Evolutionary conservation across 1,140 invertebrate genomes (phyloP), one percentile per base, ranked within the genome.

Genomic region (Meloidogyne floridensis): DNA sequence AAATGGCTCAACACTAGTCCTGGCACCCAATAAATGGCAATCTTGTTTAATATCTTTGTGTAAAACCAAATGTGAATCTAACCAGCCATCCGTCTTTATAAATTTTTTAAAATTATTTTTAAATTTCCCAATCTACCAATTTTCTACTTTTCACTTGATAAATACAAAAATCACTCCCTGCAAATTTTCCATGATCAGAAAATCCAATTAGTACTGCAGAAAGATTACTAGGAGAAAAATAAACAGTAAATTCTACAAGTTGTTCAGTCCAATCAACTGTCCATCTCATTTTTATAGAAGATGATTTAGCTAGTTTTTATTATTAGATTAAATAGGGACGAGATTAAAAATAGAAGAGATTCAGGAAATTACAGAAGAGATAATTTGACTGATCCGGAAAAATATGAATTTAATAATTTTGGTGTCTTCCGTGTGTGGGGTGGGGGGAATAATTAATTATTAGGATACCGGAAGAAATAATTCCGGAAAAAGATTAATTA

Each of bases 191-290:
- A 84, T 95, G 93, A 88, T 96, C 93, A 0, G 96, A 98, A 91
- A 98, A 98, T 54, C 96, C 96, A 75, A 97, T 87, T 3, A 94
- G 94, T 83, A 96, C 93, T 94, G 94, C 96, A 3, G 32, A 70
- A 84, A 80, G 56, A 85, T 86, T 53, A 15, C 72, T 76, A 11
- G 77, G 59, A n/a, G 56, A 47, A 85, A 15, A 13, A 42, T 54
- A 18, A 88, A 76, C 56, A 47, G 69, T 72, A 86, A 86, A 20
- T 87, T 10, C 59, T 42, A 88, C 73, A 43, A 42, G 20, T 76
- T 88, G 87, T n/a, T 70, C 65, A 8, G 11, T 20, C 85, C 86
- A 86, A 42, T 86, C 70, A n/a, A 86, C 84, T 9, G 76, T 76
- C 85, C 87, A 86, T 13, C 42, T 71, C 4, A 85, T 20, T 15